A percentile compares a stretch with the other conserved stretches of the same genome.
Conservation (phyloP, 2,888 invertebrate genomes). For the Cosmia pyralina region DNA sequence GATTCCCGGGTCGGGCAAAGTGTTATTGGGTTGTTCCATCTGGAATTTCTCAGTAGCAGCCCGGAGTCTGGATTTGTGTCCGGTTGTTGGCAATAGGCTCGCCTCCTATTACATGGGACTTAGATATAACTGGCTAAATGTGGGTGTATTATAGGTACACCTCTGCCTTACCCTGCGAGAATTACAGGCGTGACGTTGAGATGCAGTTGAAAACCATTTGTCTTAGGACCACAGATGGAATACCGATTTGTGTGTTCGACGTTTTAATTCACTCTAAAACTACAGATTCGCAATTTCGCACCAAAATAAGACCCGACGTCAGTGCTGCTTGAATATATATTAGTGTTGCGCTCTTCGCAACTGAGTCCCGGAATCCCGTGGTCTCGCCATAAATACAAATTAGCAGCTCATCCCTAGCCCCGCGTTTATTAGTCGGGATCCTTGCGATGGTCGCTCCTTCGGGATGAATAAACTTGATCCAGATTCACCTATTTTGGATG, state of each 20-base stretch:
- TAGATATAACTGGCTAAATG: no score
- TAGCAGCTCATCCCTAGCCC: conserved; percentile 59
- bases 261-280: neutral
- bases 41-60: no score
- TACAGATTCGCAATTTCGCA: neutral
- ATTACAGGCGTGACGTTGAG: no score
- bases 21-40: no score
- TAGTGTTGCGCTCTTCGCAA: conserved; percentile 44
- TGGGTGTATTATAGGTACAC: no score
- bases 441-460: conserved; percentile 45
- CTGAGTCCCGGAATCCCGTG: conserved; percentile 42
- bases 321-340: conserved; percentile 39
- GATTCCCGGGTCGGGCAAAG: no score
- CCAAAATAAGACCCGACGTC: conserved; percentile 24
- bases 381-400: conserved; percentile 70
- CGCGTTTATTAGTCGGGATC: conserved; percentile 59
- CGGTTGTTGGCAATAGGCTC: no score
- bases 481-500: conserved; percentile 41
- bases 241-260: neutral
- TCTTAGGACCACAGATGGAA: no score
- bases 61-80: no score
- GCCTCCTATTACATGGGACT: no score
- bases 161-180: no score
- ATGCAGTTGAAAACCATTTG: no score
- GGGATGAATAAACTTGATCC: conserved; percentile 49